A percentile compares a stretch with the other conserved stretches of the same genome.
Conservation (phyloP, 2,888 invertebrate genomes). For the Trichogramma dendrolimi region DNA sequence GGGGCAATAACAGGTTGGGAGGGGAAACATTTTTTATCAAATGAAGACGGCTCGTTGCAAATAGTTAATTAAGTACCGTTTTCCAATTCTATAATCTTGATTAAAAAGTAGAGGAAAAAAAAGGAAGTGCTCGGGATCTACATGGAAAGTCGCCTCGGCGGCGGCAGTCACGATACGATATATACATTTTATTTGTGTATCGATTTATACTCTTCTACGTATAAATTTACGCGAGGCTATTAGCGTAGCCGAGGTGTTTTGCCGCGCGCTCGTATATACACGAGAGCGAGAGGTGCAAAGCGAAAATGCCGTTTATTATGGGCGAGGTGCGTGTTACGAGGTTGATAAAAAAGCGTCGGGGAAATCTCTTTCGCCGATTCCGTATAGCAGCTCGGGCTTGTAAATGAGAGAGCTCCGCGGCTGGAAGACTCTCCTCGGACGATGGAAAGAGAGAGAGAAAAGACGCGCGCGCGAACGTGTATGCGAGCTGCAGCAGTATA, state of each 20-base stretch:
- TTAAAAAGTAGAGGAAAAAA: too few species aligned
- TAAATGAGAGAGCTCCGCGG: slow-evolving; percentile 18
- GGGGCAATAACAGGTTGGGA: too few species aligned
- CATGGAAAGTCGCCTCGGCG: too few species aligned
- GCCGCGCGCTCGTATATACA: neutral
- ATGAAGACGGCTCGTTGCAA: too few species aligned
- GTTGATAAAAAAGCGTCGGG: slow-evolving; percentile 6
- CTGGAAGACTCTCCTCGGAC: slow-evolving; percentile 12
- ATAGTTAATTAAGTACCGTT: too few species aligned
- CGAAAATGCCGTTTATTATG: slow-evolving; percentile 16
- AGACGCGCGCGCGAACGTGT: neutral
- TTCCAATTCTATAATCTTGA: too few species aligned
- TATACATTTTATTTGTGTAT: too few species aligned
- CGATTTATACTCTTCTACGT: too few species aligned
- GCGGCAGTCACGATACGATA: too few species aligned
- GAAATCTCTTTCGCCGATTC: slow-evolving; percentile 14
- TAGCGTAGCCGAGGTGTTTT: slow-evolving; percentile 10
- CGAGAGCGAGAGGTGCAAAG: neutral
- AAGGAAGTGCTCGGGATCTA: too few species aligned
- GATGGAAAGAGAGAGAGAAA: neutral
- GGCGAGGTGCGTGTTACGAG: slow-evolving; percentile 12
- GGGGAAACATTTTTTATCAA: too few species aligned
- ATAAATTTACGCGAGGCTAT: neutral
- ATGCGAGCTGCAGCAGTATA: neutral
- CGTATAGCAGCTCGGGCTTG: neutral